A percentile compares a stretch with the other conserved stretches of the same genome.
Conservation (phyloP, 1,140 invertebrate genomes). For the Pogonus chalceus region DNA sequence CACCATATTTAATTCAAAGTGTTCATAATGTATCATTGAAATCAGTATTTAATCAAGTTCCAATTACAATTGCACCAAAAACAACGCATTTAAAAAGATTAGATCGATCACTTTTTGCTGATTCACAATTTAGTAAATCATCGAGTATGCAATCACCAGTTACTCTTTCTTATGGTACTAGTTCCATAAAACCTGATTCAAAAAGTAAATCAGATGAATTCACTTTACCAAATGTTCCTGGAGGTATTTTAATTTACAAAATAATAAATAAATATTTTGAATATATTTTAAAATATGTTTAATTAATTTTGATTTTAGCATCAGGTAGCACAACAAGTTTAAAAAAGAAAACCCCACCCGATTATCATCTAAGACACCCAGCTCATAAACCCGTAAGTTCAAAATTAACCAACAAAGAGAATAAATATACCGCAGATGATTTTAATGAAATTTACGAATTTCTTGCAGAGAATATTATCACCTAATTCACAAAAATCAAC, state of each 20-base stretch:
- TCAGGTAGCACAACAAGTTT: constrained; percentile 40
- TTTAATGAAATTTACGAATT: constrained; percentile 2
- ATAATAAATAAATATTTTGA: constrained; percentile 8
- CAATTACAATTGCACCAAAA: constrained; percentile 19
- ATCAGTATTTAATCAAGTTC: constrained; percentile 17
- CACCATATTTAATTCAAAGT: constrained; percentile 24
- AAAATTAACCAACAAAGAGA: neutral
- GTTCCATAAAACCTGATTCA: neutral
- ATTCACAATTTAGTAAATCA: neutral
- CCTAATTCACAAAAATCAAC: constrained; percentile 27
- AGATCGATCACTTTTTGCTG: neutral
- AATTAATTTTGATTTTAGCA: constrained; percentile 30
- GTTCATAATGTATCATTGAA: constrained; percentile 15
- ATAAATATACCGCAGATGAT: neutral
- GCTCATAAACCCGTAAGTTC: constrained; percentile 30
- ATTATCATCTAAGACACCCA: constrained; percentile 15
- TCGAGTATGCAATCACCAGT: neutral
- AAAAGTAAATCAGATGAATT: constrained; percentile 33
- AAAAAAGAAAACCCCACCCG: constrained; percentile 36
- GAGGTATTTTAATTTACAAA: constrained; percentile 29
- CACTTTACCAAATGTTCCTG: constrained; percentile 39
- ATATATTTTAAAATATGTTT: constrained; percentile 1
- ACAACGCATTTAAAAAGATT: constrained; percentile 13
- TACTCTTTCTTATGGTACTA: neutral
- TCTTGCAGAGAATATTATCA: constrained; percentile 29